Conservation (phyloP, 2,888 invertebrate species). For the Meliscaeva auricollis region DNA sequence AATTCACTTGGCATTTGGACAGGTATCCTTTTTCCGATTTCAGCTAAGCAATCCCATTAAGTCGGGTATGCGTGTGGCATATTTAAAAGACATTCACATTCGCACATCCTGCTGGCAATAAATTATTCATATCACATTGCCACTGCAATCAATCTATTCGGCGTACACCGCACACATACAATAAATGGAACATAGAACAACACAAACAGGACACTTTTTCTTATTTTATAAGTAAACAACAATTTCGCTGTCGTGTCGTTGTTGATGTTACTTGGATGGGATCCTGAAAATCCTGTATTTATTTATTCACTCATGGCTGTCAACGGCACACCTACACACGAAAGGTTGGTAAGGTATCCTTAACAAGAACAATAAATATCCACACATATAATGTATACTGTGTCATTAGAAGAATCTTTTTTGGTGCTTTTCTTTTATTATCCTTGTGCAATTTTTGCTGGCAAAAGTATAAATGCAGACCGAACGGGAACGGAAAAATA, state of each 20-base stretch:
- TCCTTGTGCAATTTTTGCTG: slow-evolving; percentile 25
- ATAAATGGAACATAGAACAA: not conserved
- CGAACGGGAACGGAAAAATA: not conserved
- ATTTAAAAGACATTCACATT: slow-evolving; percentile 42
- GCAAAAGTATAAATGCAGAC: not conserved
- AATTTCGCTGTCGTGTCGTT: slow-evolving; percentile 5
- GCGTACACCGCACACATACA: slow-evolving; percentile 8
- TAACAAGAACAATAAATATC: slow-evolving; percentile 45
- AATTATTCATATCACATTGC: slow-evolving; percentile 72
- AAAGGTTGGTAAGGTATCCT: slow-evolving; percentile 27
- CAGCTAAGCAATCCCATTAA: slow-evolving; percentile 51
- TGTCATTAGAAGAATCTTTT: slow-evolving; percentile 35
- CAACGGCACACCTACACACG: slow-evolving; percentile 40
- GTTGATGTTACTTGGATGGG: slow-evolving; percentile 1
- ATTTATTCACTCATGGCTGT: slow-evolving; percentile 64
- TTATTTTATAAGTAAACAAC: slow-evolving; percentile 28
- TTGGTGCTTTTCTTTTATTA: slow-evolving; percentile 9
- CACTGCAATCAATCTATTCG: slow-evolving; percentile 66
- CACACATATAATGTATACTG: slow-evolving; percentile 13
- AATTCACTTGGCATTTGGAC: slow-evolving; percentile 55
- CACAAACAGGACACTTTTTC: slow-evolving; percentile 32
- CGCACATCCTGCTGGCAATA: slow-evolving; percentile 51
- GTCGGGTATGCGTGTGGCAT: slow-evolving; percentile 38
- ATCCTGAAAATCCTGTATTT: slow-evolving; percentile 51
- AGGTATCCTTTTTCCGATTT: slow-evolving; percentile 64